A percentile compares a stretch with the other conserved stretches of the same genome.
These are phyloP conservation scores for Tiliacea citrago DNA, from an alignment of 2,888 invertebrate genomes.

Conservation along the genomic window DNA sequence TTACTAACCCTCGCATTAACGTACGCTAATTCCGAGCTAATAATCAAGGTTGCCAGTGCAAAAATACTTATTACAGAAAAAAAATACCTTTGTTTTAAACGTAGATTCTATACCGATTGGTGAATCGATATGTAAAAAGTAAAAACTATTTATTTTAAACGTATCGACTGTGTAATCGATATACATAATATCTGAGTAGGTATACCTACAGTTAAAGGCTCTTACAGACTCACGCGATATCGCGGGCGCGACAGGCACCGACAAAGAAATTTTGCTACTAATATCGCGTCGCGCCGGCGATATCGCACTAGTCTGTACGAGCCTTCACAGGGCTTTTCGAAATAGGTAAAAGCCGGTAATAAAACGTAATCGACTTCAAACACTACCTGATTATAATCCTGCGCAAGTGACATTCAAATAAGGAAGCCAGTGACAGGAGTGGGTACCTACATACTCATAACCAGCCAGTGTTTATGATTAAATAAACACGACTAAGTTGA, in stretches of 20 bases:
- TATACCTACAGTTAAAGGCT: neutral
- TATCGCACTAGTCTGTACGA: no score
- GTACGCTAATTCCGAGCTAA: constrained; percentile 43
- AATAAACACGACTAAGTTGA: constrained; percentile 33
- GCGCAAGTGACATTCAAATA: constrained; percentile 41
- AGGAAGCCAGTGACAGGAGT: constrained; percentile 39
- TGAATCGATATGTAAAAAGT: neutral
- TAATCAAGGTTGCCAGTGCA: constrained; percentile 47
- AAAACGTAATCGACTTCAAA: constrained; percentile 21
- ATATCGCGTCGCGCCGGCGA: no score
- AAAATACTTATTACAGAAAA: neutral
- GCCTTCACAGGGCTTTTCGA: neutral
- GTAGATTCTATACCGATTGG: neutral
- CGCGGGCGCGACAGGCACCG: no score
- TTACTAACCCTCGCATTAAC: constrained; percentile 69
- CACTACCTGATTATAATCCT: constrained; percentile 54
- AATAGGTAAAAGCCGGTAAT: neutral
- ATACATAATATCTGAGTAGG: neutral
- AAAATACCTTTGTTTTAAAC: neutral
- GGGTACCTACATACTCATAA: constrained; percentile 31
- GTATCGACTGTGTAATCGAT: neutral
- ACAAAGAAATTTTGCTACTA: no score
- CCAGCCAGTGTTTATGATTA: constrained; percentile 42
- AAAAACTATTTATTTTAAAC: neutral
- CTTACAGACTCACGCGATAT: no score